phyloP scores from a whole-genome alignment of 2,113 vertebrate genomes.

The Aptenodytes forsteri region DNA sequence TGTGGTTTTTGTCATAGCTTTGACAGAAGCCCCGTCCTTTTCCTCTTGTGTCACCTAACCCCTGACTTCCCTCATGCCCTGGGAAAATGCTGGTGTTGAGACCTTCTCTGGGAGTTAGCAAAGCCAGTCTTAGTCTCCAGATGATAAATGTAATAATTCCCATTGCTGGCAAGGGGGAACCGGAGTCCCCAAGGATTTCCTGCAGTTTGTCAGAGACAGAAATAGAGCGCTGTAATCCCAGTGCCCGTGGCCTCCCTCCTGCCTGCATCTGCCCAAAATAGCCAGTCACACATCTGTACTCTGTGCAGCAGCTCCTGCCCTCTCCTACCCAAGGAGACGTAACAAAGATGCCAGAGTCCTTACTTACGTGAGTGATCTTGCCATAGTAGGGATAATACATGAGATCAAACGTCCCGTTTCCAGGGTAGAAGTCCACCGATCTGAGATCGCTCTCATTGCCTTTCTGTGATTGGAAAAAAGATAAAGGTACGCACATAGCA shows the following conservation, averaged over 20 bases:
- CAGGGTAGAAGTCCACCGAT: slow-evolving; percentile 86
- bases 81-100: neutral
- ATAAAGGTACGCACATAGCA: neutral
- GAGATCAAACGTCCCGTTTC: slow-evolving; percentile 84
- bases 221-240: neutral
- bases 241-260: neutral
- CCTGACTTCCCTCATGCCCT: neutral
- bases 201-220: neutral
- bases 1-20: neutral
- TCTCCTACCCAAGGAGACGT: neutral
- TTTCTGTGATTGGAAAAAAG: slow-evolving; percentile 77
- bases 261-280: neutral
- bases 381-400: slow-evolving; percentile 96
- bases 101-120: neutral
- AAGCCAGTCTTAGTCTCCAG: neutral
- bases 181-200: neutral
- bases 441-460: slow-evolving; percentile 82
- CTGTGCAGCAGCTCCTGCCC: neutral
- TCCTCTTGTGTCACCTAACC: neutral
- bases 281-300: neutral
- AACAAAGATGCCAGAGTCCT: neutral
- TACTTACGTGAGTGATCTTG: slow-evolving; percentile 92
- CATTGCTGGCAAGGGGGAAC: neutral
- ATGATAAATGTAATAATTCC: neutral
- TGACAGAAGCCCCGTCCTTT: neutral